Percentiles rank a stretch among this genome's conserved stretches.
These are phyloP conservation scores for Drosophila picticornis DNA, from an alignment of 2,888 invertebrate genomes.

Conservation along the genomic window DNA sequence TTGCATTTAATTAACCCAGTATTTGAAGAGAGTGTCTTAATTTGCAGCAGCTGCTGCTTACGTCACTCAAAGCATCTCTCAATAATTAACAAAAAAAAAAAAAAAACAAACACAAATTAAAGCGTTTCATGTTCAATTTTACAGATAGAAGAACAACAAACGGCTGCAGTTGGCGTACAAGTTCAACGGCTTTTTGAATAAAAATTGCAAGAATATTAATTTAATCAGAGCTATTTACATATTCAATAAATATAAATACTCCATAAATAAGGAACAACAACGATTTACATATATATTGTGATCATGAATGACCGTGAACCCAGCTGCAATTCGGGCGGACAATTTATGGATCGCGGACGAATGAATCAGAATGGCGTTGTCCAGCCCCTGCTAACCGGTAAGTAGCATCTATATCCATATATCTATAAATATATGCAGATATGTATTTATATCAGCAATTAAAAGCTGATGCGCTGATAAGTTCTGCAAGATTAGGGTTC, in stretches of 20 bases:
- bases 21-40: slow-evolving; percentile 4
- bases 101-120: slow-evolving; percentile 6
- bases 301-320: slow-evolving; percentile 84
- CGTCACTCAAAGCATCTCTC: slow-evolving; percentile 34
- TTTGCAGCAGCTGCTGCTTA: slow-evolving; percentile 21
- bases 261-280: slow-evolving; percentile 23
- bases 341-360: slow-evolving; percentile 83
- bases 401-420: slow-evolving; percentile 73
- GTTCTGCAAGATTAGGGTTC: neutral
- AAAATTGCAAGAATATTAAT: slow-evolving; percentile 29
- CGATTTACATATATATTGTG: slow-evolving; percentile 26
- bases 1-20: slow-evolving; percentile 23
- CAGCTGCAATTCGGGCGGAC: slow-evolving; percentile 77
- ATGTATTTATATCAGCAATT: neutral
- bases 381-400: slow-evolving; percentile 96
- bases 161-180: neutral
- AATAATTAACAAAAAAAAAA: neutral
- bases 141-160: slow-evolving; percentile 20
- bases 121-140: slow-evolving; percentile 23
- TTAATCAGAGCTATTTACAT: slow-evolving; percentile 24
- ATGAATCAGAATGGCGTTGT: slow-evolving; percentile 88
- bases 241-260: slow-evolving; percentile 5
- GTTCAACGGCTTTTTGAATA: slow-evolving; percentile 33
- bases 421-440: neutral
- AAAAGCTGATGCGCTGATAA: neutral